Evolutionary conservation across 2,797 vertebrate genomes (phyloP).

Genomic region (Girardinus metallicus): DNA sequence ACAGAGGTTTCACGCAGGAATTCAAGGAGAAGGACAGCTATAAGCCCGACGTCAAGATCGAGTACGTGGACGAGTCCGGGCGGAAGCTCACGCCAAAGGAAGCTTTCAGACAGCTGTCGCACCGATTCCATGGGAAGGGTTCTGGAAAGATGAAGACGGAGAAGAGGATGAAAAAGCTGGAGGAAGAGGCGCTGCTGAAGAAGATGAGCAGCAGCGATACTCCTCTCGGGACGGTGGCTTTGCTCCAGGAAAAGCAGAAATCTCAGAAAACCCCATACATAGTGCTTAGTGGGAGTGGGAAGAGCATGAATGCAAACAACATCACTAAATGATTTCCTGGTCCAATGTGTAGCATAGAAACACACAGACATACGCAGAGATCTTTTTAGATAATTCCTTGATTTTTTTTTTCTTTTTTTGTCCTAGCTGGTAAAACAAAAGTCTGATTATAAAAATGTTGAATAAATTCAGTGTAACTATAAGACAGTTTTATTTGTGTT

Average conservation of each 20-base stretch:
- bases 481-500: slow-evolving; percentile 3
- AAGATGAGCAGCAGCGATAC: slow-evolving; percentile 98
- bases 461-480: slow-evolving; percentile 52
- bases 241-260: slow-evolving; percentile 95
- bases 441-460: slow-evolving; percentile 22
- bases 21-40: slow-evolving; percentile 94
- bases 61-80: slow-evolving; percentile 94
- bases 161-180: slow-evolving; percentile 93
- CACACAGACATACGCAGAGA: slow-evolving; percentile 6
- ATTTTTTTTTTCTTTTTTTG: neutral
- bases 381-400: slow-evolving; percentile 38
- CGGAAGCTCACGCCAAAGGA: slow-evolving; percentile 92
- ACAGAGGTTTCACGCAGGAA: slow-evolving; percentile 93
- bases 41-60: slow-evolving; percentile 91
- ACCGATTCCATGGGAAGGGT: slow-evolving; percentile 92
- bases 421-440: slow-evolving; percentile 18
- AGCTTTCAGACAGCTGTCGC: slow-evolving; percentile 93
- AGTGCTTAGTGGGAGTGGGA: slow-evolving; percentile 93
- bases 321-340: slow-evolving; percentile 72
- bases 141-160: slow-evolving; percentile 97
- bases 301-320: slow-evolving; percentile 91
- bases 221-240: slow-evolving; percentile 89
- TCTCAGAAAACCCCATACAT: slow-evolving; percentile 95
- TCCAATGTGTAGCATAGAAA: slow-evolving; percentile 5
- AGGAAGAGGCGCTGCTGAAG: slow-evolving; percentile 92